A percentile compares a stretch with the other conserved stretches of the same genome.
These are phyloP conservation scores for Synanthedon andrenaeformis DNA, from an alignment of 2,888 invertebrate species.

Conservation along the genomic window DNA sequence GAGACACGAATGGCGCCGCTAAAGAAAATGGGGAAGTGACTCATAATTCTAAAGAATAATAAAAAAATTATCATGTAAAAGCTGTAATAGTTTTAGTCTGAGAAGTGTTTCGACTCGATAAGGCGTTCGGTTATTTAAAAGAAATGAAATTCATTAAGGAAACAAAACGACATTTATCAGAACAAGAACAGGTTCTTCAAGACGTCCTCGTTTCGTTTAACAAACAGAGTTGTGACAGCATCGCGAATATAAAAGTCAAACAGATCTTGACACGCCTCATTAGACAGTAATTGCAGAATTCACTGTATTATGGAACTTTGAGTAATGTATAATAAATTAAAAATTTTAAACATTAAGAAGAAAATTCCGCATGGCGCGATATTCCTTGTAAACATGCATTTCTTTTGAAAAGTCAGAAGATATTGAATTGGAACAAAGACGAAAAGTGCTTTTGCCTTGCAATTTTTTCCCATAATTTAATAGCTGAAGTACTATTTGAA, in stretches of 20 bases:
- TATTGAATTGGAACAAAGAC: too few relatives aligned
- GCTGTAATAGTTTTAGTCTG: conserved; percentile 7
- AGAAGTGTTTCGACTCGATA: conserved; percentile 16
- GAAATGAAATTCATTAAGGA: conserved; percentile 33
- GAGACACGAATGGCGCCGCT: conserved; percentile 26
- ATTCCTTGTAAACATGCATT: neutral
- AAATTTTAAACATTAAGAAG: too few relatives aligned
- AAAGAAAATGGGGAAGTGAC: conserved; percentile 29
- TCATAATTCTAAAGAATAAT: conserved; percentile 19
- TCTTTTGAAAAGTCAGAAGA: neutral
- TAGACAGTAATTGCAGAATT: neutral
- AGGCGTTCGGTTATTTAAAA: conserved; percentile 7
- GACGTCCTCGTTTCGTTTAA: conserved; percentile 39
- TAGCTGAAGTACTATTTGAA: too few relatives aligned
- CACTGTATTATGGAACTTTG: neutral
- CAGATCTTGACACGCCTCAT: neutral
- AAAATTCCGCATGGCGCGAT: too few relatives aligned
- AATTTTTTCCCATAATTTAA: too few relatives aligned
- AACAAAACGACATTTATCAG: conserved; percentile 25
- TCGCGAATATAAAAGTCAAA: conserved; percentile 10
- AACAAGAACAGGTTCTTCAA: conserved; percentile 34
- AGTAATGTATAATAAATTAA: too few relatives aligned
- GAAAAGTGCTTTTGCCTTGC: too few relatives aligned
- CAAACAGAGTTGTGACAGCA: conserved; percentile 34
- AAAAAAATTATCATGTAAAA: neutral